Evolutionary conservation across 2,113 vertebrate species (phyloP).

Genomic region (Electrona antarctica): DNA sequence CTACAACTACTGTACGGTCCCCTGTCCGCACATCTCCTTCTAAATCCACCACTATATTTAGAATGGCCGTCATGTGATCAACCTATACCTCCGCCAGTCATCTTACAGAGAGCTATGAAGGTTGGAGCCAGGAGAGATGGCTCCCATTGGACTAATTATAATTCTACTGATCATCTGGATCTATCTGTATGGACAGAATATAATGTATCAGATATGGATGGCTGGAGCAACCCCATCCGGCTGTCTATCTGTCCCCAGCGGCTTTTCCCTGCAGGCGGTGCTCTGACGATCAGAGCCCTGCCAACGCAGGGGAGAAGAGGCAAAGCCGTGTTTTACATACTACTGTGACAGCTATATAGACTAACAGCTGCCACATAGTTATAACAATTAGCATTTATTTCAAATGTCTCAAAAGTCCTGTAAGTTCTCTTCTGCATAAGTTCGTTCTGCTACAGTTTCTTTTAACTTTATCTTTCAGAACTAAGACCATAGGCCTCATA

Average conservation of each 20-base stretch:
- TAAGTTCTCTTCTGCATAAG: too few relatives aligned
- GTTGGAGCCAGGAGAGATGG: conserved; percentile 30
- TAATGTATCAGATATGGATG: conserved; percentile 30
- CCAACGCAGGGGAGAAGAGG: neutral
- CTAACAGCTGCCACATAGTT: conserved; percentile 2
- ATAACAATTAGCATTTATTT: too few relatives aligned
- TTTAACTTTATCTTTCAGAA: too few relatives aligned
- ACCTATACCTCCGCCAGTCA: conserved; percentile 26
- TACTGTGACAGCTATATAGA: neutral
- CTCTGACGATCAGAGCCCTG: conserved; percentile 1
- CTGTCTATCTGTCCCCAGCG: conserved; percentile 26
- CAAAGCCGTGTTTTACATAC: neutral
- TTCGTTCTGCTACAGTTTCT: too few relatives aligned
- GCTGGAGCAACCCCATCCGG: conserved; percentile 24
- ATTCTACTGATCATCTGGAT: conserved; percentile 56
- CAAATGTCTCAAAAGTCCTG: too few relatives aligned
- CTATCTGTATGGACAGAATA: conserved; percentile 20
- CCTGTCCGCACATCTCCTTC: too few relatives aligned
- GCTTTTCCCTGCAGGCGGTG: neutral
- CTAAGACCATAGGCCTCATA: too few relatives aligned
- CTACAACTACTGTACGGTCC: neutral
- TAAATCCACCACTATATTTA: conserved; percentile 37
- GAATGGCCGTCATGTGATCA: conserved; percentile 48
- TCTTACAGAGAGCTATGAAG: conserved; percentile 60
- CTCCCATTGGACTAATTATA: conserved; percentile 66